Evolutionary conservation across 2,797 vertebrate species (phyloP).

Genomic region (Anas bahamensis): DNA sequence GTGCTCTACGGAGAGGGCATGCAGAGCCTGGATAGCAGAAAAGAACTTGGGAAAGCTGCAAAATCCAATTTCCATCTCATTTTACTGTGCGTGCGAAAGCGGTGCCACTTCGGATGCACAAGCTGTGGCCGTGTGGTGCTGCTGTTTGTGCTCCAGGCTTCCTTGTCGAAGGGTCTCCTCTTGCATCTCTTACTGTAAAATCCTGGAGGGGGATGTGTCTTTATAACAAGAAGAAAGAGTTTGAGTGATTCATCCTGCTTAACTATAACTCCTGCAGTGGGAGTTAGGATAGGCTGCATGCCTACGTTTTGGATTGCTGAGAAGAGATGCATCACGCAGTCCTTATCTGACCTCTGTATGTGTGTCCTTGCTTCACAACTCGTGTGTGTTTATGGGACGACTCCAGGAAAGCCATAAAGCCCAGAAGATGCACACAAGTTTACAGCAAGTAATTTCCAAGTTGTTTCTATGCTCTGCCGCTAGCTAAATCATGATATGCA

Average conservation of each 20-base stretch:
- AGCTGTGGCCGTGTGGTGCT: rapidly evolving
- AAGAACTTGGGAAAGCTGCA: neutral
- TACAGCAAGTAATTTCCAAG: neutral
- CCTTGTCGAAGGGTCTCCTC: neutral
- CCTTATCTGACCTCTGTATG: neutral
- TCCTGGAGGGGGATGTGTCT: neutral
- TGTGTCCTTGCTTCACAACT: neutral
- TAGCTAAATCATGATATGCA: neutral
- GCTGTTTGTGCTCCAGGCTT: neutral
- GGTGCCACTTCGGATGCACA: neutral
- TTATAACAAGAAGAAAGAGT: neutral
- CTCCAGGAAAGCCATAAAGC: neutral
- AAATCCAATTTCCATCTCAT: neutral
- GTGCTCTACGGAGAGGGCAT: neutral
- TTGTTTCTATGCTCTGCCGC: neutral
- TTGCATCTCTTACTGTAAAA: neutral
- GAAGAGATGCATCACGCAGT: neutral
- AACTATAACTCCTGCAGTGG: neutral
- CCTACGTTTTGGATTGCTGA: neutral
- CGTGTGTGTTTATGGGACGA: neutral
- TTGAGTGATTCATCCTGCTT: neutral
- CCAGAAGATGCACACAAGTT: neutral
- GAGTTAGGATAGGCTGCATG: neutral
- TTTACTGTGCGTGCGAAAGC: neutral
- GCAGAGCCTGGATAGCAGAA: neutral